Evolutionary conservation across 2,888 invertebrate species (phyloP).

Genomic region (Eilema depressum): DNA sequence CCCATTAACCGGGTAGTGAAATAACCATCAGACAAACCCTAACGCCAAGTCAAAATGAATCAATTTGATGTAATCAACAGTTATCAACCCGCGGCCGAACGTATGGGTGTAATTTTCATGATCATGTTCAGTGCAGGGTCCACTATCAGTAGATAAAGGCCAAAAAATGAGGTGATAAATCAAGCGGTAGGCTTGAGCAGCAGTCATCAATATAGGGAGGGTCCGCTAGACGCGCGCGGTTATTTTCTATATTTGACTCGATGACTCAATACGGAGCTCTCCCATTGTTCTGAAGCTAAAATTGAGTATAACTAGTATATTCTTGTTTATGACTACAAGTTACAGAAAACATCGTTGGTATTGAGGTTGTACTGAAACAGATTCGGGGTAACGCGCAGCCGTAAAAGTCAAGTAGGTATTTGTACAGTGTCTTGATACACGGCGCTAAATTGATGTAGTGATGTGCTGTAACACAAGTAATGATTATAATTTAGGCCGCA

Average conservation of each 20-base stretch:
- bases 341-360: not conserved
- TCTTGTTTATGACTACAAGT: not conserved
- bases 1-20: conserved; percentile 17
- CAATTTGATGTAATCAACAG: not conserved
- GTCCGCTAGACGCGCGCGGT: conserved; percentile 8
- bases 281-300: not conserved
- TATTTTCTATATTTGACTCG: not conserved
- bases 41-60: not conserved
- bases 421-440: not conserved
- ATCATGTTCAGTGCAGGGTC: not conserved
- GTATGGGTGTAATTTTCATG: conserved; percentile 18
- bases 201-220: conserved; percentile 23
- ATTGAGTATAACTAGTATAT: not conserved
- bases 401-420: not conserved
- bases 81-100: not conserved
- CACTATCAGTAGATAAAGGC: conserved; percentile 20
- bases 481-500: conserved; percentile 16
- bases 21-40: conserved; percentile 12
- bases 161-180: conserved; percentile 31
- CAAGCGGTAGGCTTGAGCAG: conserved; percentile 20
- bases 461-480: not conserved
- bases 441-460: not conserved
- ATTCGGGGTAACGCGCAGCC: not conserved
- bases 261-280: not conserved
- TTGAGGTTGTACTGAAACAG: not conserved